phyloP scores from a whole-genome alignment of 2,888 invertebrate species.

The Cinara cedri region DNA sequence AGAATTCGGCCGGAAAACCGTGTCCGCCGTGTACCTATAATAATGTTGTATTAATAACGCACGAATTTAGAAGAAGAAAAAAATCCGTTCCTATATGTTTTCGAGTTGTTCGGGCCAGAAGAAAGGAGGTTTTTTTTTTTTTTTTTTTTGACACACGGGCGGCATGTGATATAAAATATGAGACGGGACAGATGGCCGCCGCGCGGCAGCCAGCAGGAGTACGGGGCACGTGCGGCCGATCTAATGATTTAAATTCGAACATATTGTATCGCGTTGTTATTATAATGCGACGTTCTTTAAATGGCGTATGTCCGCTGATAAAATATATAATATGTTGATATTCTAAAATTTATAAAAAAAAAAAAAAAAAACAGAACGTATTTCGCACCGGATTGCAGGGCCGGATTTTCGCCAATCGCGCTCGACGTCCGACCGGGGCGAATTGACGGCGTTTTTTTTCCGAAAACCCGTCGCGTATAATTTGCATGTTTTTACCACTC shows the following conservation, averaged over 20 bases:
- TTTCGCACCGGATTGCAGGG: too few relatives aligned
- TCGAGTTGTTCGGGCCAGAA: not conserved
- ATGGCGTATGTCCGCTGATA: slow-evolving; percentile 17
- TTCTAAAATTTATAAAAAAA: not conserved
- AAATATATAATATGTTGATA: not conserved
- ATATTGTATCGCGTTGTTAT: slow-evolving; percentile 35
- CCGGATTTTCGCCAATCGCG: too few relatives aligned
- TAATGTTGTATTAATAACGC: not conserved
- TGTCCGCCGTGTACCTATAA: too few relatives aligned
- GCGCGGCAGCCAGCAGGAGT: slow-evolving; percentile 41
- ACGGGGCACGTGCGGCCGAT: slow-evolving; percentile 44
- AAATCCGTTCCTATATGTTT: not conserved
- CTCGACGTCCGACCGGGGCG: too few relatives aligned
- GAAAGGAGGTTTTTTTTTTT: too few relatives aligned
- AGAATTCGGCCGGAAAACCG: too few relatives aligned
- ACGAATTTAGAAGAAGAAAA: not conserved
- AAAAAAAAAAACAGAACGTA: not conserved
- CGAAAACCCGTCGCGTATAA: too few relatives aligned
- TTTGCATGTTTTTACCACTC: too few relatives aligned
- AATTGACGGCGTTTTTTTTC: too few relatives aligned
- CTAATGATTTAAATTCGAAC: slow-evolving; percentile 43
- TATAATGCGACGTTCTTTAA: slow-evolving; percentile 21
- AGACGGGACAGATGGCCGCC: slow-evolving; percentile 49
- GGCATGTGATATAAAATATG: slow-evolving; percentile 50
- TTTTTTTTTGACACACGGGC: slow-evolving; percentile 54